These are phyloP conservation scores for Mythimna impura DNA, from an alignment of 2,888 invertebrate species.

Conservation along the genomic window DNA sequence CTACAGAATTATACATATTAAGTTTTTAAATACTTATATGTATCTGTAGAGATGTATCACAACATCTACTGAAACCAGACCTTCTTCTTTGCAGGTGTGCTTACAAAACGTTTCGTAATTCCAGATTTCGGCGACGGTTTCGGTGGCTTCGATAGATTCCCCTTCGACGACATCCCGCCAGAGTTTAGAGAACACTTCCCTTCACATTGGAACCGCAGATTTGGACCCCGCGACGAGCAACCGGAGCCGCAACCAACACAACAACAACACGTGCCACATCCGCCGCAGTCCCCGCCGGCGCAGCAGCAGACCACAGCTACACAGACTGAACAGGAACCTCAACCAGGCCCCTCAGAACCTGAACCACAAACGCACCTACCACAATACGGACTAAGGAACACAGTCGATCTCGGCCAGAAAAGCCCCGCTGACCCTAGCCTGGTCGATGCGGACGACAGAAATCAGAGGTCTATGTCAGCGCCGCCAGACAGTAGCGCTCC, in stretches of 20 bases:
- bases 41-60: constrained; percentile 29
- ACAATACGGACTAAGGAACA: constrained; percentile 94
- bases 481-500: constrained; percentile 91
- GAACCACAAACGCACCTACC: constrained; percentile 83
- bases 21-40: constrained; percentile 7
- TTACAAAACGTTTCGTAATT: constrained; percentile 78
- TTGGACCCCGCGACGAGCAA: constrained; percentile 79
- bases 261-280: constrained; percentile 64
- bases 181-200: constrained; percentile 88
- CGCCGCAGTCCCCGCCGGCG: constrained; percentile 69
- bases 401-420: constrained; percentile 94
- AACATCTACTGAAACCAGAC: constrained; percentile 38
- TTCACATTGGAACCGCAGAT: constrained; percentile 84
- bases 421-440: constrained; percentile 88
- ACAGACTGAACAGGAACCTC: constrained; percentile 81
- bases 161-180: constrained; percentile 88
- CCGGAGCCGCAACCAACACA: constrained; percentile 66
- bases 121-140: constrained; percentile 88
- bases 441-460: constrained; percentile 90
- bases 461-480: constrained; percentile 94
- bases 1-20: constrained; percentile 12
- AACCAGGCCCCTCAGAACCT: constrained; percentile 71
- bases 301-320: constrained; percentile 82
- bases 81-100: constrained; percentile 68
- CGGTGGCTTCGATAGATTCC: constrained; percentile 89